These are phyloP conservation scores for Calephelis virginiensis DNA, from an alignment of 1,140 invertebrate genomes.

Conservation along the genomic window DNA sequence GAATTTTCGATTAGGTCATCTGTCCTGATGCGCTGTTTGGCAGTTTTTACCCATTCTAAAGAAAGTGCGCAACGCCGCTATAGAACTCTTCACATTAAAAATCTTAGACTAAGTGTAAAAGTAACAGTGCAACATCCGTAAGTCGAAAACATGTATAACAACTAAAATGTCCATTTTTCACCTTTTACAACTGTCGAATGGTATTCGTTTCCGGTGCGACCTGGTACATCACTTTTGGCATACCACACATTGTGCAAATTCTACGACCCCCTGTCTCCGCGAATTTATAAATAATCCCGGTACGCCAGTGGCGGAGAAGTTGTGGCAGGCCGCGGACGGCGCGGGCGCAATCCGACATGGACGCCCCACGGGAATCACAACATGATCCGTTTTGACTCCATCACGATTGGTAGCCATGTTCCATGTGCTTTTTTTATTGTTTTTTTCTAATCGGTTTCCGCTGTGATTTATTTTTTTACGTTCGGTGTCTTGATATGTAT, in stretches of 20 bases:
- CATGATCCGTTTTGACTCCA: constrained; percentile 2
- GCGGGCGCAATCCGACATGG: constrained; percentile 63
- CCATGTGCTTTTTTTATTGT: not conserved
- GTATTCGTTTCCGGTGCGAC: constrained; percentile 57
- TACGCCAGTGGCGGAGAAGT: constrained; percentile 70
- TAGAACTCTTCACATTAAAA: too few species aligned
- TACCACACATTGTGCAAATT: constrained; percentile 70
- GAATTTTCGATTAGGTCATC: too few species aligned
- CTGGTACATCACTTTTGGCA: constrained; percentile 59
- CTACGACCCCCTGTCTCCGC: constrained; percentile 75
- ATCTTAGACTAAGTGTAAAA: too few species aligned
- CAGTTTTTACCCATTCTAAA: too few species aligned
- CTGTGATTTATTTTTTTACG: too few species aligned
- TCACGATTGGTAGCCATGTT: not conserved
- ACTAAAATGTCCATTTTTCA: not conserved
- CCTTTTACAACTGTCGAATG: not conserved
- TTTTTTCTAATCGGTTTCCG: too few species aligned
- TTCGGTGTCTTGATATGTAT: not conserved
- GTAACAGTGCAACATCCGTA: too few species aligned
- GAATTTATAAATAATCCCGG: constrained; percentile 76
- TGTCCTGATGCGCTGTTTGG: too few species aligned
- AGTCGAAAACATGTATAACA: too few species aligned
- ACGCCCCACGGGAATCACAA: constrained; percentile 39
- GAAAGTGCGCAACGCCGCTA: too few species aligned
- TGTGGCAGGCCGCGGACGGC: constrained; percentile 70